Base-by-base conservation (phyloP, 2,888 invertebrate species). In the Eledona agricola region DNA sequence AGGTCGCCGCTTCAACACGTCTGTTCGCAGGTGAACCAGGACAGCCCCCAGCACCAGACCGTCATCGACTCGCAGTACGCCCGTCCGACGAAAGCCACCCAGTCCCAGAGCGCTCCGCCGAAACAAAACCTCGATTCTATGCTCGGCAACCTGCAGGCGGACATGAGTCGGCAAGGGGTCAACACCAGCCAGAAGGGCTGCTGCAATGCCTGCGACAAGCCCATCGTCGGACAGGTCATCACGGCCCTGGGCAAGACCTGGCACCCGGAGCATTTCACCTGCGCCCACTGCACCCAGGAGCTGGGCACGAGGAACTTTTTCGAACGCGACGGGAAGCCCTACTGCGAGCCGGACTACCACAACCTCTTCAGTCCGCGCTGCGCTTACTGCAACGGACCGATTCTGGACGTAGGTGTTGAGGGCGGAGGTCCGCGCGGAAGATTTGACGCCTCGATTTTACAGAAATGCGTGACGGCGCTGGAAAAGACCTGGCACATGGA, bases 231-330 rank as follows among this genome's bases (percentile, higher is more conserved):
- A 66, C 96, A 97, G 87, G 89, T 96, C 66, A 93, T 95, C 75
- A 98, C 97, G 58, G 98, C 98, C 10, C 77, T 99, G 76, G 98
- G 97, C 45, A 93, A 95, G 78, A 96, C 97, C 59, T 99, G 97
- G 97, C 98, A 99, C 78, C 96, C 97, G 31, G 98, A 98, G 80
- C 98, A 98, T 79, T 99, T 99, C 79, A 93, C 90, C 54, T 99
- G 99, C 82, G 91, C 91, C 62, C 96, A 97, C 74, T 99, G 99
- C 84, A 91, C 89, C 71, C 93, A 95, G 73, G 96, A 96, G 77
- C 79, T 99, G 72, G 98, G 97, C 55, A 97, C 97, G 45, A 86
- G 94, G 74, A 98, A 96, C 80, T 99, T 98, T 86, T 99, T 97
- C 78, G 98, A 99, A 79, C 84, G 97, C 60, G 96, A 97, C 66